These are phyloP conservation scores for Fistularia commersonii DNA, from an alignment of 2,797 vertebrate species.

Conservation along the genomic window DNA sequence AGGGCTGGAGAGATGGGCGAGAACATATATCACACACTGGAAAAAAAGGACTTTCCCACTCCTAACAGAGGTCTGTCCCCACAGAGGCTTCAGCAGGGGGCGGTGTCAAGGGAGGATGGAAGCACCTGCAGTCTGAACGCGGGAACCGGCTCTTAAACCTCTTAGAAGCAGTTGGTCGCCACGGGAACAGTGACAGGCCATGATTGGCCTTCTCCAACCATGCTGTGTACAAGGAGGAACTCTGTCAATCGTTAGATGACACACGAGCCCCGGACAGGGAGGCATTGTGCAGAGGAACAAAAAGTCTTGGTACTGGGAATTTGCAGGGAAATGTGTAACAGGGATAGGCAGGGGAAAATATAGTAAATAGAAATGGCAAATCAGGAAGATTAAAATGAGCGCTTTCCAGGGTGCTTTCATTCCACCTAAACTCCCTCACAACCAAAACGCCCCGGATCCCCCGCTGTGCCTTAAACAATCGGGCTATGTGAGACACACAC, in stretches of 20 bases:
- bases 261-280: constrained; percentile 5
- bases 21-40: constrained; percentile 19
- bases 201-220: constrained; percentile 52
- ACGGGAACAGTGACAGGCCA: constrained; percentile 49
- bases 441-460: constrained; percentile 20
- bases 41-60: constrained; percentile 24
- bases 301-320: constrained; percentile 2
- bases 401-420: constrained; percentile 18
- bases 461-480: constrained; percentile 62
- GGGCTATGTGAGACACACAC: constrained; percentile 51
- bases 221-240: constrained; percentile 48
- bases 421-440: constrained; percentile 15
- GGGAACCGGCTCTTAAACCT: constrained; percentile 55
- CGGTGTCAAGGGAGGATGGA: constrained; percentile 34
- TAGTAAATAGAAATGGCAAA: not conserved
- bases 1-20: constrained; percentile 19
- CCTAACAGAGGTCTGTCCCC: constrained; percentile 21
- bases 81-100: constrained; percentile 28
- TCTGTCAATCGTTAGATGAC: constrained; percentile 39
- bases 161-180: constrained; percentile 52
- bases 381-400: constrained; percentile 1
- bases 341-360: not conserved
- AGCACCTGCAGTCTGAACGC: constrained; percentile 59
- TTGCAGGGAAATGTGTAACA: constrained; percentile 2
- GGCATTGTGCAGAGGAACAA: constrained; percentile 6